Evolutionary conservation across 2,113 vertebrate genomes (phyloP).

Genomic region (Erpornis zantholeuca): DNA sequence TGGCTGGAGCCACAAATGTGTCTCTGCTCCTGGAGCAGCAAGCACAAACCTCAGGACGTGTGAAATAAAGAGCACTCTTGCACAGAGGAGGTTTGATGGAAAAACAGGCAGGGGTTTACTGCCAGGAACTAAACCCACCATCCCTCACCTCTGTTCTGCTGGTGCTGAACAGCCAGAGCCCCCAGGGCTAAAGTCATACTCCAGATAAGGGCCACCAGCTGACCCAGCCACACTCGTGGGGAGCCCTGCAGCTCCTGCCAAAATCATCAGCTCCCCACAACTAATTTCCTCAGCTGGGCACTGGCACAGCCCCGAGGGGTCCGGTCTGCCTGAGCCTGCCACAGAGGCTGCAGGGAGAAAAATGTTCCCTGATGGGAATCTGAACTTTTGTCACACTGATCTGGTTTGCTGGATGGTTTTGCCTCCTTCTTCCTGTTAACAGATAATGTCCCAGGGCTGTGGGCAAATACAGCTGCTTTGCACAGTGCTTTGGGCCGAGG

Average conservation of each 20-base stretch:
- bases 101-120: background rate
- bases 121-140: background rate
- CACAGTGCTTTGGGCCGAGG: background rate
- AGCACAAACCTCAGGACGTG: background rate
- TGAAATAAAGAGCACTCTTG: background rate
- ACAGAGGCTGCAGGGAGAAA: background rate
- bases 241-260: background rate
- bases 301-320: fast-evolving
- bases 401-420: background rate
- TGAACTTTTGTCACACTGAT: background rate
- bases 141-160: background rate
- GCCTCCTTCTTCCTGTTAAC: background rate
- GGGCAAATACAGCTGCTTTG: fast-evolving
- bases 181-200: background rate
- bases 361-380: background rate
- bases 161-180: background rate
- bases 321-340: background rate
- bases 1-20: fast-evolving
- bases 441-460: fast-evolving
- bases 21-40: background rate
- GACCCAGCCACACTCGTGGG: background rate
- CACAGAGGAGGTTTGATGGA: background rate
- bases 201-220: background rate
- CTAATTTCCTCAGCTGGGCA: background rate
- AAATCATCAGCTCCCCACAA: background rate